Evolutionary conservation across 2,113 vertebrate species (phyloP).

Genomic region (Epinephelus cyanopodus): DNA sequence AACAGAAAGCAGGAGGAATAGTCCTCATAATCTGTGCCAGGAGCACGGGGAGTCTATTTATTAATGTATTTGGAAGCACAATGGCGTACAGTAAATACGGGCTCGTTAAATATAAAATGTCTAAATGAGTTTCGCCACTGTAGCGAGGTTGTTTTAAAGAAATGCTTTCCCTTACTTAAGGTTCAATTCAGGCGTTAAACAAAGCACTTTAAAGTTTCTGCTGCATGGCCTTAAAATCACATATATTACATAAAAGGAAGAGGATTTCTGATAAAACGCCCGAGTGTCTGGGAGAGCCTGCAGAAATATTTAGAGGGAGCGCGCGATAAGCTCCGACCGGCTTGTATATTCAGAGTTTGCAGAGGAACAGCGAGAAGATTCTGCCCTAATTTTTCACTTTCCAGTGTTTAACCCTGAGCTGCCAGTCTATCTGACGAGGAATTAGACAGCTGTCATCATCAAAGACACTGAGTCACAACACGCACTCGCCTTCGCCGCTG

Average conservation of each 20-base stretch:
- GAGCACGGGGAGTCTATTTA: constrained; percentile 20
- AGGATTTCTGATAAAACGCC: constrained; percentile 47
- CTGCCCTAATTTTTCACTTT: constrained; percentile 27
- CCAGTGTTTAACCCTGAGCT: constrained; percentile 23
- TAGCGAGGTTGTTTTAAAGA: background rate
- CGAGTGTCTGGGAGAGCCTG: constrained; percentile 21
- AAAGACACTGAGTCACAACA: constrained; percentile 3
- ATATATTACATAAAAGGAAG: constrained; percentile 45
- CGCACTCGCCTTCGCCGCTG: background rate
- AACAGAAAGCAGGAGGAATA: constrained; percentile 5
- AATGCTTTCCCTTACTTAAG: constrained; percentile 5
- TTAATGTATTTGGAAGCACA: constrained; percentile 21
- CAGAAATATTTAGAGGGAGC: constrained; percentile 21
- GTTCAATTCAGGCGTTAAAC: constrained; percentile 4
- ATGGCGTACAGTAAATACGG: constrained; percentile 4
- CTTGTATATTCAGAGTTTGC: constrained; percentile 6
- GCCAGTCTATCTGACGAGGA: background rate
- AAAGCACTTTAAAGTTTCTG: background rate
- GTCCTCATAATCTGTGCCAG: background rate
- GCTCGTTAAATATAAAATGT: background rate
- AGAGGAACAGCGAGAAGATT: constrained; percentile 11
- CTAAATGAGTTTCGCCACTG: constrained; percentile 2
- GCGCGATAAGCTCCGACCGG: constrained; percentile 4
- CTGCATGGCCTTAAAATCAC: constrained; percentile 8
- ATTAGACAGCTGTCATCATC: background rate